phyloP scores from a whole-genome alignment of 2,113 vertebrate species.

The Notarius quadriscutis region DNA sequence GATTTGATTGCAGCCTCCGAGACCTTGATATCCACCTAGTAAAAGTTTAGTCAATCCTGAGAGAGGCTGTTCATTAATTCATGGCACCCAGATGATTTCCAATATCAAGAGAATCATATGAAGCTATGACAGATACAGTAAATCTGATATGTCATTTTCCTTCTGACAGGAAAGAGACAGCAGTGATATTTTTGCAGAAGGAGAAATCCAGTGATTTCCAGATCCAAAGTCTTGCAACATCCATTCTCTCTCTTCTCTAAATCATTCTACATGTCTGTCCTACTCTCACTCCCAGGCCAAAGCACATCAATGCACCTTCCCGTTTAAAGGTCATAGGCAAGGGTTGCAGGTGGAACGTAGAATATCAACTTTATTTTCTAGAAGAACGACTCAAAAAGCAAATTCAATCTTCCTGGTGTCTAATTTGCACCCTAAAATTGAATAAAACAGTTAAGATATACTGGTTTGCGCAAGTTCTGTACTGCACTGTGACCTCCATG shows the following conservation, averaged over 20 bases:
- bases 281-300: neutral
- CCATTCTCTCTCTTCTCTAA: neutral
- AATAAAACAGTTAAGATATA: too few species aligned
- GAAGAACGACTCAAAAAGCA: too few species aligned
- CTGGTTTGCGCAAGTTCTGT: neutral
- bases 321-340: constrained; percentile 22
- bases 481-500: neutral
- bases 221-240: neutral
- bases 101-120: constrained; percentile 39
- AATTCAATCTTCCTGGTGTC: too few species aligned
- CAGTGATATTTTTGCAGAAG: neutral
- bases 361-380: too few species aligned
- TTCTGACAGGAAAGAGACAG: constrained; percentile 19
- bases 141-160: constrained; percentile 28
- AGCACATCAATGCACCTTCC: neutral
- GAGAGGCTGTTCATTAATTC: constrained; percentile 38
- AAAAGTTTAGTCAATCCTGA: constrained; percentile 13
- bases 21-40: neutral
- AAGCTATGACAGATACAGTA: constrained; percentile 30
- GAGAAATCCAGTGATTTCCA: neutral
- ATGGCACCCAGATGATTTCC: constrained; percentile 18
- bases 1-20: neutral
- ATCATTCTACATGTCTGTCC: neutral
- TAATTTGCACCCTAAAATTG: too few species aligned
- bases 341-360: too few species aligned